Conservation (phyloP, 2,797 vertebrate species). For the Helostoma temminkii region DNA sequence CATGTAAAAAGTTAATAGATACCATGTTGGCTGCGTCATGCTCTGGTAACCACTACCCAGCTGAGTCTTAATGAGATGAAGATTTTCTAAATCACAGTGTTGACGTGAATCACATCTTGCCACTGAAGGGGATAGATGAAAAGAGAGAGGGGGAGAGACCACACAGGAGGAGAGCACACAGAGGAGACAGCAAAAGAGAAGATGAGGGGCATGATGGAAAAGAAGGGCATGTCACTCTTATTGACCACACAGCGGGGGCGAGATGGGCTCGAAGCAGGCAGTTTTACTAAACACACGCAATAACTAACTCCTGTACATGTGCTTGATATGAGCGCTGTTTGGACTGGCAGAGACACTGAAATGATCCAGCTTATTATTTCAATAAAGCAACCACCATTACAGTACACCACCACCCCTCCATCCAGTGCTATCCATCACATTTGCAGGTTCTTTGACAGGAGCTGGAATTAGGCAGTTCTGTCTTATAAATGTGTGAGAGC, state of each 20-base stretch:
- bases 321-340: conserved; percentile 68
- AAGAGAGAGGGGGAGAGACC: conserved; percentile 52
- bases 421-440: conserved; percentile 57
- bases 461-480: conserved; percentile 37
- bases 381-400: conserved; percentile 69
- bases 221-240: conserved; percentile 63
- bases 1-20: conserved; percentile 60
- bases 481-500: conserved; percentile 38
- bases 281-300: conserved; percentile 35
- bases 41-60: conserved; percentile 31
- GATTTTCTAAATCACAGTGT: conserved; percentile 48
- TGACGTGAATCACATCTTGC: conserved; percentile 51
- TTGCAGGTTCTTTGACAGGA: conserved; percentile 56
- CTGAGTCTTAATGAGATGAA: conserved; percentile 43
- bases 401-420: conserved; percentile 17
- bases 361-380: conserved; percentile 71
- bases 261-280: conserved; percentile 48
- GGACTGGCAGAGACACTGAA: conserved; percentile 66
- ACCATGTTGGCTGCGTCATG: conserved; percentile 27
- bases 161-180: conserved; percentile 68
- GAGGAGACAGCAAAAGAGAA: conserved; percentile 37
- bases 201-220: conserved; percentile 67
- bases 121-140: conserved; percentile 26
- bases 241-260: conserved; percentile 71
- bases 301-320: conserved; percentile 40